Percentiles rank a stretch among this genome's conserved stretches.
phyloP scores from a whole-genome alignment of 2,888 invertebrate genomes.

The Geotrupes spiniger region DNA sequence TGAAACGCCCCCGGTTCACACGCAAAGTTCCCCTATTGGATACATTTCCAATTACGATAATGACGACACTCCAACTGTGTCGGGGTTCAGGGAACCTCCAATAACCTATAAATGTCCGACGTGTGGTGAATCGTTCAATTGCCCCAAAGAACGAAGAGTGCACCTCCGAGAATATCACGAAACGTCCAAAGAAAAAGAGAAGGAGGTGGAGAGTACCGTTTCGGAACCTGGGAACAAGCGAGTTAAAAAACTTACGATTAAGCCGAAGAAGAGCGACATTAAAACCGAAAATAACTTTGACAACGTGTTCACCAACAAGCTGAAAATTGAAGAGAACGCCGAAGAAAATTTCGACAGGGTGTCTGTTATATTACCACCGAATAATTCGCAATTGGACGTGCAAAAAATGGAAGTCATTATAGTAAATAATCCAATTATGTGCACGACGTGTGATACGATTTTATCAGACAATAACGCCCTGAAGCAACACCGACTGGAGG shows the following conservation, averaged over 20 bases:
- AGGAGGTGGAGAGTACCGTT: constrained; percentile 42
- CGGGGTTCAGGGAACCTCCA: constrained; percentile 46
- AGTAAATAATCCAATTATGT: constrained; percentile 29
- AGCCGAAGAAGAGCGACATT: constrained; percentile 38
- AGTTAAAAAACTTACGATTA: constrained; percentile 42
- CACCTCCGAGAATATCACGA: constrained; percentile 60
- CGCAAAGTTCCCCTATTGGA: not conserved
- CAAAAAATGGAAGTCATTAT: constrained; percentile 18
- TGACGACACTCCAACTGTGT: constrained; percentile 39
- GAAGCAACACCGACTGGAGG: constrained; percentile 51
- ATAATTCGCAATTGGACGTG: constrained; percentile 13
- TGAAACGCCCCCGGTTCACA: constrained; percentile 19
- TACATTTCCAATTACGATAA: constrained; percentile 20
- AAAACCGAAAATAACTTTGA: constrained; percentile 47
- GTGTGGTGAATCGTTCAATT: constrained; percentile 59
- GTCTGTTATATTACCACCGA: constrained; percentile 1
- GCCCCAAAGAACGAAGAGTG: constrained; percentile 62
- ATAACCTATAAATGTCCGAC: constrained; percentile 57
- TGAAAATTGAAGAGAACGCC: constrained; percentile 37
- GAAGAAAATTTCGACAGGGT: constrained; percentile 12
- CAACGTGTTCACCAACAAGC: constrained; percentile 44
- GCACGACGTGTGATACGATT: constrained; percentile 39
- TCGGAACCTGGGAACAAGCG: constrained; percentile 39
- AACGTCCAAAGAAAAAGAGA: constrained; percentile 41
- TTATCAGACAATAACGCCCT: constrained; percentile 37